These are phyloP conservation scores for Malurus melanocephalus DNA, from an alignment of 2,113 vertebrate genomes.

Conservation along the genomic window DNA sequence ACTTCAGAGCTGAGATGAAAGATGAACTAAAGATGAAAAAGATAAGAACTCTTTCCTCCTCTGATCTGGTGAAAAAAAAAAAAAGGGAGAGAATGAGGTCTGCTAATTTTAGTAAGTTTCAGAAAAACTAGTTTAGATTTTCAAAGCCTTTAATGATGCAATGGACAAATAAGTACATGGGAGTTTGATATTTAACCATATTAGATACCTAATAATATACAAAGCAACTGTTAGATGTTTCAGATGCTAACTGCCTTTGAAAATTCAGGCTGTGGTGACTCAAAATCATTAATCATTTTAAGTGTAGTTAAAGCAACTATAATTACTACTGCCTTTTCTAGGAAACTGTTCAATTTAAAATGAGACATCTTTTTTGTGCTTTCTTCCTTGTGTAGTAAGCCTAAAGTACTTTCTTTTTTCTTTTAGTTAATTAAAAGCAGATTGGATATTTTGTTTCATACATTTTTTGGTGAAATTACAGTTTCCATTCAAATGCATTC, in stretches of 20 bases:
- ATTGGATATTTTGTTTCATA: not conserved
- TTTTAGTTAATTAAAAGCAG: not conserved
- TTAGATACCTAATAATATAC: not conserved
- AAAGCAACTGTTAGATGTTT: not conserved
- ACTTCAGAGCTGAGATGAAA: not conserved
- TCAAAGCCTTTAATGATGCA: not conserved
- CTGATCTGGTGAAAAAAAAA: not conserved
- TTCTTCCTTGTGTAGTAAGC: not conserved
- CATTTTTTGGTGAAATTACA: not conserved
- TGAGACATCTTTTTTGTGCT: not conserved
- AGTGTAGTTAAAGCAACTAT: not conserved
- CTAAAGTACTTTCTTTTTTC: not conserved
- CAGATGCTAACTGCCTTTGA: not conserved
- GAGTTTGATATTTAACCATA: not conserved
- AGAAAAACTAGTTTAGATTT: not conserved
- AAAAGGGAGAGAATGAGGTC: not conserved
- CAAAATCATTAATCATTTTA: constrained; percentile 17
- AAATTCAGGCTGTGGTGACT: not conserved
- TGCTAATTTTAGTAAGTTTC: not conserved
- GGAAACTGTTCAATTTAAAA: not conserved
- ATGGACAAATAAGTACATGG: not conserved
- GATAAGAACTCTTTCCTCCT: not conserved
- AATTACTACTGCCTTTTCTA: not conserved
- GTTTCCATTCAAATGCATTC: not conserved
- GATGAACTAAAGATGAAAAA: not conserved